Conservation (phyloP, 2,797 vertebrate genomes). For the Pogonophryne albipinna region DNA sequence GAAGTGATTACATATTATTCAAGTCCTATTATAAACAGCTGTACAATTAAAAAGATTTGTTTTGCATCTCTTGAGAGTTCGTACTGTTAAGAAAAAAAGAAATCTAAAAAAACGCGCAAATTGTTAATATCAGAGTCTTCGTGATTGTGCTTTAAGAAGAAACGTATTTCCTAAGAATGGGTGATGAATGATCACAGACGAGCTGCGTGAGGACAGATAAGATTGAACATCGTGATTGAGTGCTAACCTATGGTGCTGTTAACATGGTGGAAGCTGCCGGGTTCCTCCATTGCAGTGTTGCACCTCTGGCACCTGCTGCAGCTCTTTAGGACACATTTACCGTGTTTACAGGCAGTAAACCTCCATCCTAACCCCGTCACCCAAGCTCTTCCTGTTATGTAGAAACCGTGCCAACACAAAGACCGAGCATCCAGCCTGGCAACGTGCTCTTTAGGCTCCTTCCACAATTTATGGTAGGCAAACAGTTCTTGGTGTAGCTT, state of each 20-base stretch:
- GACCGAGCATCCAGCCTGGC: constrained; percentile 41
- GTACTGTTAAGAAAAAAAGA: no score
- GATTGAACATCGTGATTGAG: constrained; percentile 20
- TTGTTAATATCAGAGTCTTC: no score
- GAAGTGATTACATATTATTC: no score
- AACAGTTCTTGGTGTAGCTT: constrained; percentile 22
- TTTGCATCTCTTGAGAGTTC: no score
- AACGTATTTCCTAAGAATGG: no score
- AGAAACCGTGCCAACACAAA: constrained; percentile 65
- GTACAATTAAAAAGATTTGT: no score
- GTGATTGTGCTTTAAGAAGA: no score
- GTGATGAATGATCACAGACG: constrained; percentile 1
- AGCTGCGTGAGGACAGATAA: constrained; percentile 9
- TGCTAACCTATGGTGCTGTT: neutral
- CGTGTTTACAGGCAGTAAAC: constrained; percentile 54
- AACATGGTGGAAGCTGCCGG: neutral
- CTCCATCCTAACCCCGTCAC: constrained; percentile 28
- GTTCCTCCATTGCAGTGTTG: constrained; percentile 11
- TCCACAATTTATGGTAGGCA: constrained; percentile 18
- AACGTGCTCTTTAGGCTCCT: constrained; percentile 11
- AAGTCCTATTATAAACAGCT: no score
- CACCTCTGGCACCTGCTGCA: constrained; percentile 44
- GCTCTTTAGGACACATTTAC: constrained; percentile 30
- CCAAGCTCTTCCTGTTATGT: constrained; percentile 76
- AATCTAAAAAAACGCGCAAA: no score